phyloP scores from a whole-genome alignment of 2,797 vertebrate species.

The Buceros bicornis region DNA sequence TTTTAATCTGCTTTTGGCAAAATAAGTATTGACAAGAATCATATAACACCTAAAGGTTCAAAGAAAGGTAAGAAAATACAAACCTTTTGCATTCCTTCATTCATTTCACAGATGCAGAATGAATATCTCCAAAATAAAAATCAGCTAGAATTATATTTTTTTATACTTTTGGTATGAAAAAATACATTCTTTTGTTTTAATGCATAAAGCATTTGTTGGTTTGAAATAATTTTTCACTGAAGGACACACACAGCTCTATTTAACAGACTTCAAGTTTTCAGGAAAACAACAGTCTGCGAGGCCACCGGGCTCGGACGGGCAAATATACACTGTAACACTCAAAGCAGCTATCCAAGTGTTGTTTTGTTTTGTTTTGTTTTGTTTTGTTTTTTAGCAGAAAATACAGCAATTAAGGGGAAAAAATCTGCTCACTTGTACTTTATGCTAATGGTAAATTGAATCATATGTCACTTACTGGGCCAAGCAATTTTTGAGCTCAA shows the following conservation, averaged over 20 bases:
- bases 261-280: neutral
- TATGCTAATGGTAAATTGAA: neutral
- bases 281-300: neutral
- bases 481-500: neutral
- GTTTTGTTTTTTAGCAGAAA: neutral
- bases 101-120: neutral
- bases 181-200: neutral
- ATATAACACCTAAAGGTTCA: neutral
- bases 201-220: neutral
- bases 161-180: neutral
- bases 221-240: neutral
- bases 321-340: neutral
- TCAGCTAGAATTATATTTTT: neutral
- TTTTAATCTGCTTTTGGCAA: constrained; percentile 11
- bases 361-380: neutral
- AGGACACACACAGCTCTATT: neutral
- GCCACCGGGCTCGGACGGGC: neutral
- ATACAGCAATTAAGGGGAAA: neutral
- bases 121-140: neutral
- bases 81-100: neutral
- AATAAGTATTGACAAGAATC: neutral
- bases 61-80: neutral
- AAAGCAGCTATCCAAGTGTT: neutral
- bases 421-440: neutral
- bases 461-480: neutral